Conservation (phyloP, 2,888 invertebrate genomes). For the Marronus borbonicus region DNA sequence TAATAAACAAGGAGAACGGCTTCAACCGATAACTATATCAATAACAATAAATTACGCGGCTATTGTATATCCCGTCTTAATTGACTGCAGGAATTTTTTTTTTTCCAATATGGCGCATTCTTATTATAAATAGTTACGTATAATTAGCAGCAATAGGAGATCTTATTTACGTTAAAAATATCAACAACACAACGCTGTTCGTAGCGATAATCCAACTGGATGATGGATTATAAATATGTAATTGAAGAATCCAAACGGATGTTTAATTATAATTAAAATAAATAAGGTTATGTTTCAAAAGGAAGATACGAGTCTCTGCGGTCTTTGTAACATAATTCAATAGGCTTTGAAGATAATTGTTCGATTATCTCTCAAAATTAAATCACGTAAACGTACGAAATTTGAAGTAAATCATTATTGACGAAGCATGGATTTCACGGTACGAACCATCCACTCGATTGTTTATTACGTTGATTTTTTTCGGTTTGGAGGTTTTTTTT, state of each 20-base stretch:
- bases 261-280: constrained; percentile 55
- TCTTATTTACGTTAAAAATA: constrained; percentile 3
- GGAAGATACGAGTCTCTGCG: neutral
- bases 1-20: constrained; percentile 34
- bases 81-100: neutral
- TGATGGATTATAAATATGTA: constrained; percentile 13
- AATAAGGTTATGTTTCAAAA: constrained; percentile 52
- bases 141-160: neutral
- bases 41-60: constrained; percentile 7
- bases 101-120: constrained; percentile 5
- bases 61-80: neutral
- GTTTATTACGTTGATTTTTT: constrained; percentile 41
- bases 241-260: constrained; percentile 26
- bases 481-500: neutral
- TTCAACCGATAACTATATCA: constrained; percentile 18
- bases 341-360: too few species aligned
- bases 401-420: neutral
- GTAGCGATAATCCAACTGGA: neutral
- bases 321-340: too few species aligned
- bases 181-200: neutral
- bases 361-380: too few species aligned
- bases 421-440: neutral
- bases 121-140: neutral
- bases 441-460: constrained; percentile 10
- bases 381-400: too few species aligned